Percentiles rank a stretch among this genome's conserved stretches.
Evolutionary conservation across 2,113 vertebrate genomes (phyloP).

Genomic region (Petaurus breviceps): DNA sequence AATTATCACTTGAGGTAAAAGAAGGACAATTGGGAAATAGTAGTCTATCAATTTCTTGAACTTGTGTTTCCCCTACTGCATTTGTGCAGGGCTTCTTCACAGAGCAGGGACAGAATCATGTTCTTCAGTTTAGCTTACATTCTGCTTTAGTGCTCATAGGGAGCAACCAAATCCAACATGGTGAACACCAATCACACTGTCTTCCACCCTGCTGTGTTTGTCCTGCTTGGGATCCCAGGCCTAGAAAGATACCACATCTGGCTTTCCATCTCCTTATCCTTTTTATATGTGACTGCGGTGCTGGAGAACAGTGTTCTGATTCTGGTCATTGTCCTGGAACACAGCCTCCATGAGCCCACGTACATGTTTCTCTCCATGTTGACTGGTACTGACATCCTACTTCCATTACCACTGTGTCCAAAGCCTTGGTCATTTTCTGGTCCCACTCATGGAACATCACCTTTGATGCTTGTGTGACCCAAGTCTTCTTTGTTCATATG

Average conservation of each 20-base stretch:
- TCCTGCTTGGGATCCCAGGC: constrained; percentile 65
- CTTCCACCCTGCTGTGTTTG: constrained; percentile 64
- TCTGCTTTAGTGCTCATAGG: background rate
- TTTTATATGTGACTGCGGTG: constrained; percentile 61
- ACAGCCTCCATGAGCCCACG: constrained; percentile 68
- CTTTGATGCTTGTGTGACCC: constrained; percentile 76
- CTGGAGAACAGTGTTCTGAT: constrained; percentile 67
- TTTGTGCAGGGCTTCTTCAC: constrained; percentile 13
- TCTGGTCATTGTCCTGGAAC: constrained; percentile 54
- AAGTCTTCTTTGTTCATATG: constrained; percentile 77
- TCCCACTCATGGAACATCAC: constrained; percentile 63
- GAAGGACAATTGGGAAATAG: background rate
- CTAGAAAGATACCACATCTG: constrained; percentile 57
- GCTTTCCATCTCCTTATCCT: constrained; percentile 63
- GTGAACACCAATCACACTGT: constrained; percentile 34
- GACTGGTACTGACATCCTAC: constrained; percentile 64
- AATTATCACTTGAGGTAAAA: background rate
- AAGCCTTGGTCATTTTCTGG: constrained; percentile 74
- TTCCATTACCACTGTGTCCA: constrained; percentile 72
- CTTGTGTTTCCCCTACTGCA: background rate
- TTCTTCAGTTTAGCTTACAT: background rate
- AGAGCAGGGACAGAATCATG: background rate
- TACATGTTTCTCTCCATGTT: constrained; percentile 72
- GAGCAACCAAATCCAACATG: constrained; percentile 43
- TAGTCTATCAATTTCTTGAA: background rate